Conservation (phyloP, 1,140 invertebrate genomes). For the Drosophila sulfurigaster region DNA sequence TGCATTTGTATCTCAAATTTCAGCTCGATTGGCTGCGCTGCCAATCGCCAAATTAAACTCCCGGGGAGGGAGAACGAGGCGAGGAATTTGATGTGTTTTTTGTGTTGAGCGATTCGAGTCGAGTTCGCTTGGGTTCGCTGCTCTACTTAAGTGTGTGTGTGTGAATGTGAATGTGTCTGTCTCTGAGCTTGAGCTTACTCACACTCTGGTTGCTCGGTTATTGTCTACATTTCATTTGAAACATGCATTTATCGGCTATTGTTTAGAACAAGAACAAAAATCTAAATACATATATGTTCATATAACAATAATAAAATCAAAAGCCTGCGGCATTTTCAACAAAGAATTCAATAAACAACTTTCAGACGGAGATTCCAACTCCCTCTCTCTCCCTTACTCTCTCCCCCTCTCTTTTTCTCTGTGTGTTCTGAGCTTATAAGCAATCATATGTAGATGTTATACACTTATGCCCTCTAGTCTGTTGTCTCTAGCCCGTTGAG, state of each 20-base stretch:
- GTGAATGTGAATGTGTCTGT: conserved; percentile 8
- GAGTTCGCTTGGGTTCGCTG: conserved; percentile 2
- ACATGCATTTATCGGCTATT: conserved; percentile 29
- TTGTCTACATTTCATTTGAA: conserved; percentile 8
- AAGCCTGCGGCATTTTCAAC: conserved; percentile 20
- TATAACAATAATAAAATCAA: conserved; percentile 23
- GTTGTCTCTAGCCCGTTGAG: neutral
- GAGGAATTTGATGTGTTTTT: neutral
- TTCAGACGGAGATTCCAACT: neutral
- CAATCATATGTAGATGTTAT: conserved; percentile 25
- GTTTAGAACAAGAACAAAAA: conserved; percentile 8
- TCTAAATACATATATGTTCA: neutral
- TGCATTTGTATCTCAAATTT: conserved; percentile 30
- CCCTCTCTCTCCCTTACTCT: neutral
- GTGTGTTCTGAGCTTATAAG: conserved; percentile 15
- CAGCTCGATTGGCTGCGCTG: conserved; percentile 36
- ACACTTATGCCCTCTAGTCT: conserved; percentile 17
- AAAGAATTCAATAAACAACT: conserved; percentile 47
- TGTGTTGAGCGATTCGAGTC: neutral
- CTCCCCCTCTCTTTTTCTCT: no score
- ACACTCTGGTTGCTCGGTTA: neutral
- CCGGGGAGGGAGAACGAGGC: neutral
- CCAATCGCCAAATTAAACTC: conserved; percentile 12
- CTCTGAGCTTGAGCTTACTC: neutral
- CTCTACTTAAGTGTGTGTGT: conserved; percentile 25